Evolutionary conservation across 2,113 vertebrate genomes (phyloP).

Genomic region (Entosphenus tridentatus): DNA sequence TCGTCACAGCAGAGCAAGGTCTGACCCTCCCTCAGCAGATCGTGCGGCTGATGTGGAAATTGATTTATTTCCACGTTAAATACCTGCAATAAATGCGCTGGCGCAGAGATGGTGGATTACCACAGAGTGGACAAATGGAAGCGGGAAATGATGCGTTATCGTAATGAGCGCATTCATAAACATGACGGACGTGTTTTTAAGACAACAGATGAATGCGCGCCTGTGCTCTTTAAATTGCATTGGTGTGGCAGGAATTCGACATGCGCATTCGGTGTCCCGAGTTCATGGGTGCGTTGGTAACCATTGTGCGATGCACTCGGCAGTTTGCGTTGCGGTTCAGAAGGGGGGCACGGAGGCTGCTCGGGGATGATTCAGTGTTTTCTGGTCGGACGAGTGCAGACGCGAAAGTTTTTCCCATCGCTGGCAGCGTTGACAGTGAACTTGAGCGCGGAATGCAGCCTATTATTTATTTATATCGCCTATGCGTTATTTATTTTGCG

Average conservation of each 20-base stretch:
- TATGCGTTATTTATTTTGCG: too few species aligned
- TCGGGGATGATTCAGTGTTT: too few species aligned
- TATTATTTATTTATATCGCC: too few species aligned
- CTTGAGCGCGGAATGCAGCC: too few species aligned
- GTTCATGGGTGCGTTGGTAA: background rate
- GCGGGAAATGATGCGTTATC: too few species aligned
- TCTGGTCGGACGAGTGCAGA: too few species aligned
- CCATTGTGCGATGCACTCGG: background rate
- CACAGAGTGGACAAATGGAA: background rate
- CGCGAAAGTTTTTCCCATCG: too few species aligned
- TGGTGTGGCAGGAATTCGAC: constrained; percentile 7
- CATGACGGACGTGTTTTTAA: background rate
- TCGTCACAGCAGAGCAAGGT: constrained; percentile 1
- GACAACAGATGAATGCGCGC: background rate
- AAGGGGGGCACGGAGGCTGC: too few species aligned
- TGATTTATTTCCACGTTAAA: background rate
- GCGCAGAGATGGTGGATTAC: background rate
- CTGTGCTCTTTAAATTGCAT: constrained; percentile 5
- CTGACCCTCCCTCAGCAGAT: too few species aligned
- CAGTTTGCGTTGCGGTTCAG: too few species aligned
- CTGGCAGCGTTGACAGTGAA: too few species aligned
- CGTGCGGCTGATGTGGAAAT: background rate
- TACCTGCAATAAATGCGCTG: background rate
- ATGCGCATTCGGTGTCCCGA: background rate
- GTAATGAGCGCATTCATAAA: too few species aligned